Evolutionary conservation across 2,797 vertebrate genomes (phyloP), one percentile per base, ranked within the genome.

Genomic region (Arrhamphus sclerolepis): DNA sequence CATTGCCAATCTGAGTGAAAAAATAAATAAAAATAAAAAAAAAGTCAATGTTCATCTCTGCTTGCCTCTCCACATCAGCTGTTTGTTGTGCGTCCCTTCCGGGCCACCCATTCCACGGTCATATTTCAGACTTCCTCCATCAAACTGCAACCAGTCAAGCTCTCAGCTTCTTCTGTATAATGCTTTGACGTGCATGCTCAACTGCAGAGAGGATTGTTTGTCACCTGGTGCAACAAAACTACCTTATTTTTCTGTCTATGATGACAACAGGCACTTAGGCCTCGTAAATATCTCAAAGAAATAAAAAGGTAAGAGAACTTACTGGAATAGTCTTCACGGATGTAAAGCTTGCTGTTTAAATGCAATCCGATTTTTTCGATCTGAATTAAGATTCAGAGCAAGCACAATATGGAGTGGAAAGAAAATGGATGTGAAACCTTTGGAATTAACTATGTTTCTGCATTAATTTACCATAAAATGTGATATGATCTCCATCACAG

Each of bases 181-280:
- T 14, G 40, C 41, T 77, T 63, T 88, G 85, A 90, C 89, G 82
- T 58, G 75, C 79, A 79, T 71, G 72, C 80, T 72, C 83, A 64
- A 59, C 58, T 66, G 79, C 83, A 88, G 85, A 89, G 85, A 82
- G 78, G 84, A 86, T 85, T 86, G 78, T 80, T 82, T 61, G 73
- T 81, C 73, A 70, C 62, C 67, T 56, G 75, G 64, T 85, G 87
- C 77, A 89, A 86, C 75, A 73, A 81, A 90, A 90, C 89, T 87
- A 86, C 85, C 75, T 69, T 46, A 75, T 84, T 84, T 87, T 80
- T 75, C 75, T 78, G 72, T 68, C 76, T 61, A 58, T 62, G 59
- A 38, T 72, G 77, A 78, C 81, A 75, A 72, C 63, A 56, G 56
- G 65, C 62, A 79, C 80, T 61, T 76, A 61, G 59, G 71, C 53